Evolutionary conservation across 2,888 invertebrate genomes (phyloP).

Genomic region (Chloroclysta siterata): DNA sequence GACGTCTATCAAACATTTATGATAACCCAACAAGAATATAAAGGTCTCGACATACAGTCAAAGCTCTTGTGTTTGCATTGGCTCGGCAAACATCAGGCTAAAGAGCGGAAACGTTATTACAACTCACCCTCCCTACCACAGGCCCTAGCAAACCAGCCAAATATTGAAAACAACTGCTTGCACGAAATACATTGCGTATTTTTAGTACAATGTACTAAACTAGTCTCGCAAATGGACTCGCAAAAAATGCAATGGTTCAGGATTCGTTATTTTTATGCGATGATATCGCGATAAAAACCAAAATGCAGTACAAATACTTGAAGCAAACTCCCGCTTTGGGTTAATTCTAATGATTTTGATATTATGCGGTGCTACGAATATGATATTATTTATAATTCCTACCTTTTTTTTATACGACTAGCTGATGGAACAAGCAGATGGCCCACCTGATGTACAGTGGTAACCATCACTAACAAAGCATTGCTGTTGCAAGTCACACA

Average conservation of each 20-base stretch:
- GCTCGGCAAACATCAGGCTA: slow-evolving; percentile 73
- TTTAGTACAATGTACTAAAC: fast-evolving
- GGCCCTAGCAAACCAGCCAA: slow-evolving; percentile 6
- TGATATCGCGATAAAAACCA: slow-evolving; percentile 6
- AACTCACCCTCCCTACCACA: slow-evolving; percentile 55
- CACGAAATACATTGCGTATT: slow-evolving; percentile 41
- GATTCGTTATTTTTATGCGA: neutral
- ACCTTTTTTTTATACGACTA: too few species aligned
- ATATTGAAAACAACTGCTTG: slow-evolving; percentile 2
- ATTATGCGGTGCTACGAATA: slow-evolving; percentile 41
- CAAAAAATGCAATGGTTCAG: slow-evolving; percentile 37
- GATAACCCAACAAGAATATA: slow-evolving; percentile 53
- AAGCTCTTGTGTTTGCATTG: slow-evolving; percentile 72
- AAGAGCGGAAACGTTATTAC: slow-evolving; percentile 80
- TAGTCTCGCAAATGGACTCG: fast-evolving
- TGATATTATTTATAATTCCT: slow-evolving; percentile 1
- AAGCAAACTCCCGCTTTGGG: slow-evolving; percentile 58
- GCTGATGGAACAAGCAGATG: too few species aligned
- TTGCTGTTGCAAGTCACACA: too few species aligned
- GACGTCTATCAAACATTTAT: slow-evolving; percentile 50
- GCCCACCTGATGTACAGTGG: too few species aligned
- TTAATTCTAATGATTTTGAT: slow-evolving; percentile 62
- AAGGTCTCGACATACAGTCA: slow-evolving; percentile 51
- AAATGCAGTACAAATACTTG: slow-evolving; percentile 46
- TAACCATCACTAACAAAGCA: too few species aligned